Conservation (phyloP, 1,140 invertebrate genomes). For the Drosophila lowei region DNA sequence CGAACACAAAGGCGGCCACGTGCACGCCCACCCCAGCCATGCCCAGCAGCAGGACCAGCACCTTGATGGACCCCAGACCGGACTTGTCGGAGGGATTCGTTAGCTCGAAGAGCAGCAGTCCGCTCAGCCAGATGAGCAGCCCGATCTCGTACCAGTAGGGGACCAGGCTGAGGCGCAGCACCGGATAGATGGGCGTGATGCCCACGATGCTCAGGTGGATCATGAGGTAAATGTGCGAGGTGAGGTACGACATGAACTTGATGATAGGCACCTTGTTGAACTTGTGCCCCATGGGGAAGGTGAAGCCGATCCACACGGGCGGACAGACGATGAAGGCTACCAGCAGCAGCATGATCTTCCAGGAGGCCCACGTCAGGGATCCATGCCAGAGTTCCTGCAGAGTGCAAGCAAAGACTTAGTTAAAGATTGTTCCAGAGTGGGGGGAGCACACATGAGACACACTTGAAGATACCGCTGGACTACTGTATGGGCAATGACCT, state of each 20-base stretch:
- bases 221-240: slow-evolving; percentile 99
- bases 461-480: slow-evolving; percentile 94
- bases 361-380: slow-evolving; percentile 96
- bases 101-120: slow-evolving; percentile 96
- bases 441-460: slow-evolving; percentile 71
- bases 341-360: slow-evolving; percentile 96
- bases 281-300: slow-evolving; percentile 96
- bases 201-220: slow-evolving; percentile 94
- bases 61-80: slow-evolving; percentile 95
- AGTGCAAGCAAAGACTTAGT: neutral
- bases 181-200: slow-evolving; percentile 93
- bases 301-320: slow-evolving; percentile 97
- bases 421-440: too few relatives aligned
- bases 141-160: slow-evolving; percentile 98
- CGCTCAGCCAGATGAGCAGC: slow-evolving; percentile 97
- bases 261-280: slow-evolving; percentile 99
- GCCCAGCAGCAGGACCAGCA: slow-evolving; percentile 95
- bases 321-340: slow-evolving; percentile 96
- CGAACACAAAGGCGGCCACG: slow-evolving; percentile 89
- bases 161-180: slow-evolving; percentile 88
- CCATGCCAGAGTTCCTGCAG: slow-evolving; percentile 97
- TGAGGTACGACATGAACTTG: slow-evolving; percentile 99
- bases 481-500: slow-evolving; percentile 95
- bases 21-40: slow-evolving; percentile 96
- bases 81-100: slow-evolving; percentile 98